phyloP scores from a whole-genome alignment of 2,797 vertebrate genomes.

The Oreochromis grahami region DNA sequence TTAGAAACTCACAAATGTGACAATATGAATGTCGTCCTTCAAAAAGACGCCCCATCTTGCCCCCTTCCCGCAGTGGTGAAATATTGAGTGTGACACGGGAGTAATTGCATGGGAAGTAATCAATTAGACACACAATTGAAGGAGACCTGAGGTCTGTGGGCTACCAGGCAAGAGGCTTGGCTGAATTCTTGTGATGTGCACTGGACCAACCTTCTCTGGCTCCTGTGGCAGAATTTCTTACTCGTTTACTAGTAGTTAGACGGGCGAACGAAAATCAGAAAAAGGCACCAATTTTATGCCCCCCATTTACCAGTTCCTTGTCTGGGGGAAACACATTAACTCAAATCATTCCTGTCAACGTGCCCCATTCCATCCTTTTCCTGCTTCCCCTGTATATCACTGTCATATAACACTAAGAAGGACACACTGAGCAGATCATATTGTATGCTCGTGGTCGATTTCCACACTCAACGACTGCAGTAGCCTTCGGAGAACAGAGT shows the following conservation, averaged over 20 bases:
- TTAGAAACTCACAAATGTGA: constrained; percentile 67
- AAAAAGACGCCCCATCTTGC: constrained; percentile 61
- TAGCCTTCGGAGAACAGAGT: neutral
- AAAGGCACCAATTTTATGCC: constrained; percentile 24
- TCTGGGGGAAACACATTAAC: constrained; percentile 22
- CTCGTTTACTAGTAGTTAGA: constrained; percentile 32
- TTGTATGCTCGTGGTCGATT: neutral
- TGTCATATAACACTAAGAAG: constrained; percentile 11
- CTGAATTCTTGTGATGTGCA: constrained; percentile 63
- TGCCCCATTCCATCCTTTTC: constrained; percentile 7
- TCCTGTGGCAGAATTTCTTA: constrained; percentile 37
- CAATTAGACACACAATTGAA: constrained; percentile 83
- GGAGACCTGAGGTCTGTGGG: constrained; percentile 75
- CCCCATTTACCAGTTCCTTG: neutral
- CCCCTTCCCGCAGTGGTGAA: constrained; percentile 67
- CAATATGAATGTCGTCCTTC: constrained; percentile 73
- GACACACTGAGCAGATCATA: constrained; percentile 12
- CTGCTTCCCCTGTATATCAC: neutral
- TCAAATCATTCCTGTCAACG: constrained; percentile 38
- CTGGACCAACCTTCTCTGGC: constrained; percentile 59
- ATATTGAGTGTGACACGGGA: constrained; percentile 82
- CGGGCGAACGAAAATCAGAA: constrained; percentile 17
- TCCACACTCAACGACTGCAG: neutral
- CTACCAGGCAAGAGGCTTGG: constrained; percentile 64
- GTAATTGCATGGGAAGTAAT: constrained; percentile 85